Conservation (phyloP, 2,797 vertebrate species). For the Choloepus didactylus region DNA sequence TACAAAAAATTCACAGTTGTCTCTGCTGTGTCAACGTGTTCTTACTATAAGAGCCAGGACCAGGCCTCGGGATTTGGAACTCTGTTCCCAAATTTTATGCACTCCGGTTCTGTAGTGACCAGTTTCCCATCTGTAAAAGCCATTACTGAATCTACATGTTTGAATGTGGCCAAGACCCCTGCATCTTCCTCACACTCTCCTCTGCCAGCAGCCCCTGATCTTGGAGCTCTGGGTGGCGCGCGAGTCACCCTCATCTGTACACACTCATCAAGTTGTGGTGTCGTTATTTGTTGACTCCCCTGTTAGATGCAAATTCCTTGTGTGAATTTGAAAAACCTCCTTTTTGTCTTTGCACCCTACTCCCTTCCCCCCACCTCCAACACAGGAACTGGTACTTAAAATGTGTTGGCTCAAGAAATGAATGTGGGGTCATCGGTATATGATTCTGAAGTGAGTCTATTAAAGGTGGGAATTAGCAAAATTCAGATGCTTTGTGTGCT, state of each 20-base stretch:
- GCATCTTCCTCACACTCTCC: not conserved
- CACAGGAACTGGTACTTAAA: rapidly evolving
- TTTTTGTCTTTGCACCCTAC: not conserved
- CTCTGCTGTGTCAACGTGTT: not conserved
- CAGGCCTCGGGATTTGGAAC: not conserved
- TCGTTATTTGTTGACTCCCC: not conserved
- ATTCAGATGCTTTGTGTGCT: not conserved
- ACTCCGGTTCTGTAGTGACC: rapidly evolving
- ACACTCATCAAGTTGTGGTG: not conserved
- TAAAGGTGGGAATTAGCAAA: not conserved
- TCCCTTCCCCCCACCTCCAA: rapidly evolving
- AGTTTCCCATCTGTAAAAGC: not conserved
- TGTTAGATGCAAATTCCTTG: rapidly evolving
- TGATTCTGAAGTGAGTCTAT: not conserved
- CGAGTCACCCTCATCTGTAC: not conserved
- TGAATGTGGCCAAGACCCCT: rapidly evolving
- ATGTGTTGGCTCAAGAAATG: not conserved
- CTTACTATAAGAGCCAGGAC: not conserved
- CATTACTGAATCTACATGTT: not conserved
- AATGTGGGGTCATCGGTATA: too few species aligned
- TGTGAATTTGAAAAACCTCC: not conserved
- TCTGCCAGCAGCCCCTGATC: not conserved
- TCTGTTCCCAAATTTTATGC: not conserved
- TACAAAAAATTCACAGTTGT: not conserved
- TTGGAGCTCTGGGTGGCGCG: too few species aligned